Conservation (phyloP, 2,888 invertebrate genomes). For the Schizotus pectinicornis region DNA sequence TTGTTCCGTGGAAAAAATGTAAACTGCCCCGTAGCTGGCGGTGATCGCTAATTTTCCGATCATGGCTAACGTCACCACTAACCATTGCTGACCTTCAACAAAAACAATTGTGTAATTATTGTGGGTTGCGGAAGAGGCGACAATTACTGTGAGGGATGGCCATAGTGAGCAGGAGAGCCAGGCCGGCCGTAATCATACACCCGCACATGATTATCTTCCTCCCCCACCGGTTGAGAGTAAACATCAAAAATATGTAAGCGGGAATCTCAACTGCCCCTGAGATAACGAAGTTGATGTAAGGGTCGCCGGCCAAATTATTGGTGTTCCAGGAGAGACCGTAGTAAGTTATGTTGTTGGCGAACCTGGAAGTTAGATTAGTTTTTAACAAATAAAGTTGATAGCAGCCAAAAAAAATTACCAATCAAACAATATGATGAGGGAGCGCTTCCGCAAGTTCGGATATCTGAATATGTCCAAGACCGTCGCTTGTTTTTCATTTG, state of each 20-base stretch:
- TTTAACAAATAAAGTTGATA: background rate
- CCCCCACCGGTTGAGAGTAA: constrained; percentile 74
- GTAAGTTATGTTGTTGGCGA: constrained; percentile 78
- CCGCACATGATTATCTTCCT: constrained; percentile 72
- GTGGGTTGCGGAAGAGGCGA: background rate
- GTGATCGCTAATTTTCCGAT: constrained; percentile 75
- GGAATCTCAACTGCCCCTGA: constrained; percentile 80
- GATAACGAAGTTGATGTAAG: constrained; percentile 75
- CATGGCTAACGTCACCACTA: constrained; percentile 69
- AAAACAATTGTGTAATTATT: background rate
- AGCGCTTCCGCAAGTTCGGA: constrained; percentile 69
- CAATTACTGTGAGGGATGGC: constrained; percentile 64
- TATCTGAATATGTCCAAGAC: constrained; percentile 65
- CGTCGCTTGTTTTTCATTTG: constrained; percentile 56
- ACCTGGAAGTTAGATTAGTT: constrained; percentile 69
- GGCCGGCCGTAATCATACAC: constrained; percentile 70
- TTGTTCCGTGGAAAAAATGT: constrained; percentile 76
- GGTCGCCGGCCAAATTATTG: constrained; percentile 73
- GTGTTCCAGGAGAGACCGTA: constrained; percentile 81
- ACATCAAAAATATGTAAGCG: constrained; percentile 69
- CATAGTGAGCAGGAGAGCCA: constrained; percentile 64
- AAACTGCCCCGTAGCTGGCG: constrained; percentile 75
- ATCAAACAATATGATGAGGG: constrained; percentile 73
- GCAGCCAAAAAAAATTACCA: constrained; percentile 62
- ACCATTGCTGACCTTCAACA: constrained; percentile 62